These are phyloP conservation scores for Lagria hirta DNA, from an alignment of 2,888 invertebrate genomes.

Conservation along the genomic window DNA sequence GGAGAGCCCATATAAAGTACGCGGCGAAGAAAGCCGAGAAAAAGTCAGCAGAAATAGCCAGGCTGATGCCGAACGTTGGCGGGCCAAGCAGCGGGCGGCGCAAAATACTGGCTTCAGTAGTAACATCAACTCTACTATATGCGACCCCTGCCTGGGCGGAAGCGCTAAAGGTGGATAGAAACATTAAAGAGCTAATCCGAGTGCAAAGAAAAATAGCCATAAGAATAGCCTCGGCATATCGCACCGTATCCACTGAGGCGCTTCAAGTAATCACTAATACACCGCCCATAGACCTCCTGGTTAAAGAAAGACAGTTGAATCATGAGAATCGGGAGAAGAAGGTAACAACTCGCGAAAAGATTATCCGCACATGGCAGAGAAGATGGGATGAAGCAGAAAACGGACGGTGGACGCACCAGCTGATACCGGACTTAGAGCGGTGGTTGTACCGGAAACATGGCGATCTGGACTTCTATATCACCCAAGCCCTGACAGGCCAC, in stretches of 20 bases:
- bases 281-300: constrained; percentile 20
- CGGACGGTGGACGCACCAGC: constrained; percentile 14
- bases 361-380: constrained; percentile 2
- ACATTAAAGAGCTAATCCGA: background rate
- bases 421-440: constrained; percentile 12
- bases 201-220: constrained; percentile 13
- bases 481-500: constrained; percentile 28
- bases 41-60: background rate
- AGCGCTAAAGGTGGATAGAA: background rate
- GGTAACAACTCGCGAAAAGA: background rate
- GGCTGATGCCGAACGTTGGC: constrained; percentile 14
- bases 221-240: constrained; percentile 11
- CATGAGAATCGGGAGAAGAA: background rate
- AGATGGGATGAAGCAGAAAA: constrained; percentile 7
- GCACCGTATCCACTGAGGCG: constrained; percentile 22
- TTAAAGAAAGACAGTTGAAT: constrained; percentile 5
- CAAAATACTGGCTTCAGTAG: background rate
- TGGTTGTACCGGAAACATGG: constrained; percentile 15
- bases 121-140: constrained; percentile 16
- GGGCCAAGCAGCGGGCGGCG: constrained; percentile 1
- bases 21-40: constrained; percentile 8
- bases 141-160: constrained; percentile 25
- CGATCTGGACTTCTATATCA: constrained; percentile 17
- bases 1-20: constrained; percentile 2
- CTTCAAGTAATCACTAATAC: constrained; percentile 13